Base-by-base conservation (phyloP, 2,888 invertebrate species). In the Griposia aprilina region DNA sequence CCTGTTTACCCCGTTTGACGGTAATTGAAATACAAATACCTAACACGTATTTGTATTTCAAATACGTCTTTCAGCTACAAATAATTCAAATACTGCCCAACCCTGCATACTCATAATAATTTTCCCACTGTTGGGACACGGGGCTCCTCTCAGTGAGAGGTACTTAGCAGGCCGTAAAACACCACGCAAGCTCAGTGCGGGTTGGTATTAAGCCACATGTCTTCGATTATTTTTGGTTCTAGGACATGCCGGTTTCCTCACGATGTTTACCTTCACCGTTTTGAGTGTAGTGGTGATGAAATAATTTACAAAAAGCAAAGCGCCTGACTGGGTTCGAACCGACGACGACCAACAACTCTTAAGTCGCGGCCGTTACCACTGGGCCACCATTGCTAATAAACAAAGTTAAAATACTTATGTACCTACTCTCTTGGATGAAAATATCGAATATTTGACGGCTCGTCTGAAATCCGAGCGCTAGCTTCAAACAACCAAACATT, bases 401-500 rank as follows among this genome's bases (percentile, higher is more conserved):
- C 13, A 57, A 48, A 72, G 57, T 72, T 48, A 15, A 36, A 74
- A 30, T 23, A 26, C 2, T 45, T n/a, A 10, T n/a, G 66, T 26
- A 15, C 20, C 13, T 13, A 20, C 23, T 13, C 11, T 52, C 23
- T 70, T 11, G 15, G 2, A 59, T 36, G 69, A 69, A 78, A 78
- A 78, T 59, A 70, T 70, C 41, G 26, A 70, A 86, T 76, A 79
- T 74, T 79, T 74, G 76, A 66, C 26, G 59, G 65, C 76, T 59
- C n/a, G 60, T 55, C 75, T 71, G 88, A 76, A 89, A 89, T 78
- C 74, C 36, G 83, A 90, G 75, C 68, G 68, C 36, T 26, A 55
- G 78, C 65, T 75, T 78, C 84, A 67, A 85, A 83, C 87, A 85
- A 73, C 78, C 81, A 82, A 87, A 86, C 86, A 86, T 85, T 87